Evolutionary conservation across 1,140 invertebrate species (phyloP), one percentile per base, ranked within the genome.

Genomic region (Camponotus vicinus): DNA sequence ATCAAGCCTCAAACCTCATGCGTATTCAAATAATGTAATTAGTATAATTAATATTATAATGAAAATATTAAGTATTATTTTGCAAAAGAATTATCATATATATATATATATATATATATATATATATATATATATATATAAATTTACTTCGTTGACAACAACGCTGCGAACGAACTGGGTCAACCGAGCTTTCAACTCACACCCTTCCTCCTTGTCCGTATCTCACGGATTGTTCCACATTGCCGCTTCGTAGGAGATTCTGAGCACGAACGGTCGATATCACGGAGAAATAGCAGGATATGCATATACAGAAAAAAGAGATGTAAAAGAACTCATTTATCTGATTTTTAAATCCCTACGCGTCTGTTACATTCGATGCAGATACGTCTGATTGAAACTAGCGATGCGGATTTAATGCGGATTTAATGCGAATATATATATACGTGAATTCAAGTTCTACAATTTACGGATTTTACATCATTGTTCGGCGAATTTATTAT

Each of bases 161-260:
- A 75, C 69, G 57, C 79, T 32, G 57, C 79, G 79, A 83, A 73
- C 55, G 69, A 83, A 83, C 69, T 83, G 79, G 79, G 79, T 83
- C 79, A 75, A 83, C 79, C 69, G 55, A 83, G 79, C 69, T 83
- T 83, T 75, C 79, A 73, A 63, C 55, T 75, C 69, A 73, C 40
- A 18, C 69, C 69, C 67, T 15, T 40, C 13, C 7, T n/a, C n/a
- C 69, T 63, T 73, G 79, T 83, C 69, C 40, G 69, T 83, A 83
- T 83, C 79, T 83, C 79, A 61, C 27, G 37, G 79, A 82, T 82
- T 73, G 79, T 82, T 71, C 79, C 79, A 83, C 79, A 83, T 83
- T 83, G 69, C 55, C 69, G 69, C 79, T 83, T 49, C 55, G 69
- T 75, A 73, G 37, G 55, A 83, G 55, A 83, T 75, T 83, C 79